phyloP scores from a whole-genome alignment of 2,888 invertebrate genomes.

The Icerya purchasi region DNA sequence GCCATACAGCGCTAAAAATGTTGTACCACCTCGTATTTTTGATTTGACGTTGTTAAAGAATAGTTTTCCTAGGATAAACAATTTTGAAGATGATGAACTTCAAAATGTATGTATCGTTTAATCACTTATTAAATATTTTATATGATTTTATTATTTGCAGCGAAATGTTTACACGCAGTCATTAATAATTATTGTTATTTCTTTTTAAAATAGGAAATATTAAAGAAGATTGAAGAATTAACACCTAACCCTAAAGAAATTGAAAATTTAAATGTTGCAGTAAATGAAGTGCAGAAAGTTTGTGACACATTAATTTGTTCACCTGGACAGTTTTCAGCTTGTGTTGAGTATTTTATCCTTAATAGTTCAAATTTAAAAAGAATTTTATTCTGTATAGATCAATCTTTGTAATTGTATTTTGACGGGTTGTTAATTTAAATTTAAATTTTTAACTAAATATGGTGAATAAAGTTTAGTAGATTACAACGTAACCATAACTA shows the following conservation, averaged over 20 bases:
- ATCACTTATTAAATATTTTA: too few relatives aligned
- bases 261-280: conserved; percentile 74
- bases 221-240: conserved; percentile 79
- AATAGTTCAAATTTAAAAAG: too few relatives aligned
- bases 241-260: conserved; percentile 80
- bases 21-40: conserved; percentile 27
- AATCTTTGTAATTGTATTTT: too few relatives aligned
- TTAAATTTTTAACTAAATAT: too few relatives aligned
- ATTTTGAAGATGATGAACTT: conserved; percentile 60
- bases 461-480: too few relatives aligned
- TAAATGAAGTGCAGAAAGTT: conserved; percentile 85
- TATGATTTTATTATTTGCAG: too few relatives aligned
- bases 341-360: conserved; percentile 32
- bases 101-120: conserved; percentile 43
- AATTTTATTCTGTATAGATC: too few relatives aligned
- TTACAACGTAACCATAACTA: too few relatives aligned
- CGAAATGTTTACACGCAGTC: not conserved
- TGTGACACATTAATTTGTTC: conserved; percentile 85
- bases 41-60: conserved; percentile 72
- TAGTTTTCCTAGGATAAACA: conserved; percentile 65
- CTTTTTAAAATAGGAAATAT: conserved; percentile 39
- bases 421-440: too few relatives aligned
- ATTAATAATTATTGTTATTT: not conserved
- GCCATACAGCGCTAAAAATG: not conserved
- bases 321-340: conserved; percentile 82